phyloP scores from a whole-genome alignment of 2,113 vertebrate genomes.

The Sylvilagus bachmani region DNA sequence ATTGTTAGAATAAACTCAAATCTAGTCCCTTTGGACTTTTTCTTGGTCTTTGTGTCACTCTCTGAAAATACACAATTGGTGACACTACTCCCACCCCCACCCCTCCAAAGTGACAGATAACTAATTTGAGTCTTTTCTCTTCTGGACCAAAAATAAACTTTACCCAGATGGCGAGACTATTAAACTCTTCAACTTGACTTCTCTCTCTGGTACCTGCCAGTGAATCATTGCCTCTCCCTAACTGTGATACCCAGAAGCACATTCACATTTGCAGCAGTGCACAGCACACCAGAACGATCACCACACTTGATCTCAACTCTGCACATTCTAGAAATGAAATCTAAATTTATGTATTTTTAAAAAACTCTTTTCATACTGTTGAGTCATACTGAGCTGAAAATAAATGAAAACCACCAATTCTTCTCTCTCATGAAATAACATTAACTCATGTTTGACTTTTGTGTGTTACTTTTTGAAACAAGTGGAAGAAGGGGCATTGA shows the following conservation, averaged over 20 bases:
- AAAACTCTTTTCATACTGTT: background rate
- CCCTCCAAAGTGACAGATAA: background rate
- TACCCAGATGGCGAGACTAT: background rate
- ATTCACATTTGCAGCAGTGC: no score
- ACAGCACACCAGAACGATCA: background rate
- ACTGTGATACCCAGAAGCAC: background rate
- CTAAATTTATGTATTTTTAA: background rate
- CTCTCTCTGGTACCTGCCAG: background rate
- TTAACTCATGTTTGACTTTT: background rate
- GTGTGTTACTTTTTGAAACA: background rate
- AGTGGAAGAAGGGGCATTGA: background rate
- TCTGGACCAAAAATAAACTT: background rate
- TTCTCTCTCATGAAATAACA: background rate
- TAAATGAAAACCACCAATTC: background rate
- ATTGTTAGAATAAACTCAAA: constrained; percentile 23
- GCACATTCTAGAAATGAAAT: background rate
- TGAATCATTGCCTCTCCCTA: background rate
- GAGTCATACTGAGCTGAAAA: constrained; percentile 31
- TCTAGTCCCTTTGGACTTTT: background rate
- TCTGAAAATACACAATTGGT: background rate
- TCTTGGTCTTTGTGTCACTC: background rate
- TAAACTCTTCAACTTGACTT: no score
- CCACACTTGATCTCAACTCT: background rate
- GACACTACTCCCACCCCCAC: rapidly evolving
- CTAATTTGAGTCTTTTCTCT: background rate